Conservation (phyloP, 1,140 invertebrate species). For the Dendrolimus punctatus region DNA sequence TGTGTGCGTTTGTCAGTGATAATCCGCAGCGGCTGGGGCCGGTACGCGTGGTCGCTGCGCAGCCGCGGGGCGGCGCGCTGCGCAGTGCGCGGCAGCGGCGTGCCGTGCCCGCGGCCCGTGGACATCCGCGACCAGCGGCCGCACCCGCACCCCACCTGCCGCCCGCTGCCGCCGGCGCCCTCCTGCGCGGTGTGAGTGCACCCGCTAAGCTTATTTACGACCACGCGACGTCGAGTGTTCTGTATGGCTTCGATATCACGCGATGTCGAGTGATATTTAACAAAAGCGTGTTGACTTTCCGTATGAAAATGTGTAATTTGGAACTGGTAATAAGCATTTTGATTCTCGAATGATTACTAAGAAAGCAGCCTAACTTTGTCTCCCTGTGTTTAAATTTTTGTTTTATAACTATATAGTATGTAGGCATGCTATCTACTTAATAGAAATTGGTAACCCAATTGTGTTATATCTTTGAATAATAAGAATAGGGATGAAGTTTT, state of each 20-base stretch:
- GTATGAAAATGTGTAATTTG: no score
- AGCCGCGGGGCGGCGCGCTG: slow-evolving; percentile 86
- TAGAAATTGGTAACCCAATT: no score
- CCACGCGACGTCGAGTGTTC: neutral
- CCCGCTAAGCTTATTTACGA: slow-evolving; percentile 3
- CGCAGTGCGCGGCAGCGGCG: slow-evolving; percentile 30
- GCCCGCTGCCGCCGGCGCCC: slow-evolving; percentile 41
- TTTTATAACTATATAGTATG: no score
- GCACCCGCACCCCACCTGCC: slow-evolving; percentile 39
- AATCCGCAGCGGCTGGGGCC: slow-evolving; percentile 92
- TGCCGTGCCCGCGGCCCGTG: slow-evolving; percentile 51
- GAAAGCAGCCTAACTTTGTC: no score
- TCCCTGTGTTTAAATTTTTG: no score
- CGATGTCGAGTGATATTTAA: no score
- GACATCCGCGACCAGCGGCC: slow-evolving; percentile 49
- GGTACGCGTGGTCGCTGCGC: slow-evolving; percentile 96
- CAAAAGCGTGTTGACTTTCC: no score
- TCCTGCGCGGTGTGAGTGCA: slow-evolving; percentile 44
- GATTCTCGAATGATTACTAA: no score
- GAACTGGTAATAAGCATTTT: no score
- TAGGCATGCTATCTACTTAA: no score
- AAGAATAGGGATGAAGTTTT: no score
- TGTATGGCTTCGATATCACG: neutral
- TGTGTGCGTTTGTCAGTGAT: slow-evolving; percentile 77
- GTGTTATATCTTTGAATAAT: no score